Evolutionary conservation across 2,113 vertebrate genomes (phyloP), one percentile per base, ranked within the genome.

Genomic region (Platysternon megacephalum): DNA sequence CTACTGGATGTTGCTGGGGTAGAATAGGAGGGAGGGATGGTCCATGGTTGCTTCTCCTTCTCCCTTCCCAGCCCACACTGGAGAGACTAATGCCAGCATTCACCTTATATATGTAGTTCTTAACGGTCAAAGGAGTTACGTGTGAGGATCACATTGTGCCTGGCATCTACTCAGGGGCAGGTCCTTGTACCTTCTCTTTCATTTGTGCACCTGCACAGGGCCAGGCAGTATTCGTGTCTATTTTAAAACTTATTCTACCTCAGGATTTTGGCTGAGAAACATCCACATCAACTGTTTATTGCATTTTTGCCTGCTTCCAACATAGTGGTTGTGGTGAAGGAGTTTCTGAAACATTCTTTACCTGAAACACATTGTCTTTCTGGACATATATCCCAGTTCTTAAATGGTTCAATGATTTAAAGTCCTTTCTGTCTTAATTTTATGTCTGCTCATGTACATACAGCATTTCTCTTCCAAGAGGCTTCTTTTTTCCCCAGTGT

Each of bases 181-280:
- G 26, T 72, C 82, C 24, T 86, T 86, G 35, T 16, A 35, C 10
- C 42, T 13, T 88, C 49, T 21, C 22, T 42, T 29, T 86, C 65
- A 89, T 56, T 42, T 55, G 35, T 42, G 13, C 53, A 82, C 8
- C 14, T 55, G 39, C 16, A 56, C 42, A 58, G 55, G 26, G 11
- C 74, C 74, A 46, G 24, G 9, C 42, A 74, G 17, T 8, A 0
- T 19, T 78, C n/a, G 2, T 11, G 0, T 51, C 87, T 91, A 22
- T 88, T 78, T 68, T 55, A 5, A 82, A 58, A 52, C 87, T 84
- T 10, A 1, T 55, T 78, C 61, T 84, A 2, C 39, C 35, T 84
- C 39, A 87, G n/a, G 8, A 17, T 92, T 91, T 93, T 91, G 72
- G 78, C 39, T 84, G 90, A 68, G 72, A 95, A 88, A 6, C 65